phyloP scores from a whole-genome alignment of 2,888 invertebrate genomes.

The Temnothorax ravouxi region DNA sequence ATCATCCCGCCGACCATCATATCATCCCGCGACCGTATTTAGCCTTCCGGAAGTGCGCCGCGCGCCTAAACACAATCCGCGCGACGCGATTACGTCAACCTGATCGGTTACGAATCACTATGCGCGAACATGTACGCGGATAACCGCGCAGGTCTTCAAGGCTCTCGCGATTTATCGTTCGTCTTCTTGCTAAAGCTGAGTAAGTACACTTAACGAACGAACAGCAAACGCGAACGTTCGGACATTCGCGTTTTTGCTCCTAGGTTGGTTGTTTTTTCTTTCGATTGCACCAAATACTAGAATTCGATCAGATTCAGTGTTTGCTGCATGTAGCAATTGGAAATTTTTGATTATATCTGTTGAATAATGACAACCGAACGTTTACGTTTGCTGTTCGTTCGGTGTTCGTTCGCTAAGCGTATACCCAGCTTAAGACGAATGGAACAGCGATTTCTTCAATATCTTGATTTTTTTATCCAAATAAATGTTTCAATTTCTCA shows the following conservation, averaged over 20 bases:
- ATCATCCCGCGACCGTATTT: constrained; percentile 63
- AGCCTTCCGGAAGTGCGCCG: constrained; percentile 62
- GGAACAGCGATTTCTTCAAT: neutral
- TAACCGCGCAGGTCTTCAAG: constrained; percentile 75
- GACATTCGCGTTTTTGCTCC: too few species aligned
- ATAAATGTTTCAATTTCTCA: neutral
- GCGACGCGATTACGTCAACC: constrained; percentile 71
- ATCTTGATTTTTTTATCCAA: neutral
- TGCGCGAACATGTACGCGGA: constrained; percentile 61
- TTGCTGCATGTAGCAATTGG: too few species aligned
- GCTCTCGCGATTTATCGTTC: constrained; percentile 56
- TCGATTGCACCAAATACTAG: too few species aligned
- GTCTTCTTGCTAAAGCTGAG: neutral
- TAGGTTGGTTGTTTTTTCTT: too few species aligned
- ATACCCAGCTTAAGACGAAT: neutral
- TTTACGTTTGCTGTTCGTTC: too few species aligned
- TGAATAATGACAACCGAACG: too few species aligned
- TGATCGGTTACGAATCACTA: constrained; percentile 76
- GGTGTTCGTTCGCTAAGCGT: too few species aligned
- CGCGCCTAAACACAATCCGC: constrained; percentile 59
- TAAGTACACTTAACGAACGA: too few species aligned
- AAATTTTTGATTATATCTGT: too few species aligned
- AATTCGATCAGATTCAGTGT: too few species aligned
- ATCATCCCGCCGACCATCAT: neutral
- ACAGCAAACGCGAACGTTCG: too few species aligned